Percentiles rank a stretch among this genome's conserved stretches.
These are phyloP conservation scores for Labrus mixtus DNA, from an alignment of 2,113 vertebrate genomes.

Conservation along the genomic window DNA sequence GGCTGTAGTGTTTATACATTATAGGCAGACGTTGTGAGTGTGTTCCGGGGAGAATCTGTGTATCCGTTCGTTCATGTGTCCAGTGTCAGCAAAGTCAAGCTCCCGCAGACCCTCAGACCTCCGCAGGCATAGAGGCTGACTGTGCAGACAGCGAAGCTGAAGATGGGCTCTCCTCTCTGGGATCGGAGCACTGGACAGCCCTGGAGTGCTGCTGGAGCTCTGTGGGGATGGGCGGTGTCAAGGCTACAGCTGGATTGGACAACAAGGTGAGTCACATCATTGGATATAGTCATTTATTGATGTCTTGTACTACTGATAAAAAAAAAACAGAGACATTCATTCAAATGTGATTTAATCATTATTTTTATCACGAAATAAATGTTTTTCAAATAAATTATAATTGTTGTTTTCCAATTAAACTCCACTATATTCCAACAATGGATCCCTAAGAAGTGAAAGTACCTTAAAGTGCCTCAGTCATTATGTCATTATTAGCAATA, in stretches of 20 bases:
- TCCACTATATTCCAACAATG: no score
- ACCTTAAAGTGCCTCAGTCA: no score
- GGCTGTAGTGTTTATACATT: background rate
- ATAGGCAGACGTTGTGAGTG: background rate
- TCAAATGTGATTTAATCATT: no score
- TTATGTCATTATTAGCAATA: no score
- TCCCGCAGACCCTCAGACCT: slow-evolving; percentile 18
- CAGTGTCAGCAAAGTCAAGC: slow-evolving; percentile 15
- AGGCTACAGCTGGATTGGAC: slow-evolving; percentile 59
- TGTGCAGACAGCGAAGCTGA: slow-evolving; percentile 29
- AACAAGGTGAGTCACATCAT: slow-evolving; percentile 55
- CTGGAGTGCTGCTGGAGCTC: slow-evolving; percentile 43
- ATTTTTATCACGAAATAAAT: no score
- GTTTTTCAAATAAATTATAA: no score
- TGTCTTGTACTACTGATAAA: no score
- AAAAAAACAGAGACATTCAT: no score
- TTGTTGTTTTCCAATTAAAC: no score
- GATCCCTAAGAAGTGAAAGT: no score
- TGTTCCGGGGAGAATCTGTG: background rate
- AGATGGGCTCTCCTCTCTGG: slow-evolving; percentile 67
- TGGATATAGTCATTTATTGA: background rate
- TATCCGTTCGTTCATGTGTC: background rate
- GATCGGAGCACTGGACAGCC: slow-evolving; percentile 38
- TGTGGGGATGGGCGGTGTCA: slow-evolving; percentile 57
- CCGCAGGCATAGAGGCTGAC: slow-evolving; percentile 41